Base-by-base conservation (phyloP, 23 tunicate genomes). In the Botrylloides violaceus region DNA sequence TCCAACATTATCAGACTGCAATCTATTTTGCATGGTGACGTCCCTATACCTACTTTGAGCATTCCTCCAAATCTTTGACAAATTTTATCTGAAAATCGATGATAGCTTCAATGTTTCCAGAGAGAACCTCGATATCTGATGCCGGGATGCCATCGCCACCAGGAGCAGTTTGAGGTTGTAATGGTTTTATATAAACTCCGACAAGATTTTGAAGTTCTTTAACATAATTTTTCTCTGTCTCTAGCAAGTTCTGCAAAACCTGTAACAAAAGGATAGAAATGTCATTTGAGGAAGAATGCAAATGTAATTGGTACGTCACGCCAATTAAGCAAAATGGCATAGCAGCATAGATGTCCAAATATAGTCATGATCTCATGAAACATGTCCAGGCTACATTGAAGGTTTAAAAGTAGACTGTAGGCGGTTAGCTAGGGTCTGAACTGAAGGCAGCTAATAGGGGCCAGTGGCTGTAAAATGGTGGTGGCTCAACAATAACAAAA, bases 181-280 rank as follows among this genome's bases (percentile, higher is more conserved):
- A 31, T 24, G 96, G 96, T 15, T 56, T 59, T 30, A 88, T 29
- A 59, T 80, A 88, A 26, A 50, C 49, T 21, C 61, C 74, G 3
- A 88, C 50, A 27, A 88, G 59, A 49, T 50, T 77, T 66, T 88
- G 80, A 32, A 88, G 43, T 34, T 82, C 88, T 59, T 82, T 82
- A 3, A 77, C 80, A 58, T 88, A 71, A 19, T 72, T 72, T 65
- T 72, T 36, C 58, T 88, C 96, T 7, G 83, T 88, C 72, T 82
- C 84, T 1, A 88, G 78, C 63, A 87, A 77, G 59, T 87, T 81
- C 47, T 87, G 73, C 27, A 87, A 56, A 1, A 87, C 95, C 86
- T 87, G 66, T 4, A 0, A 2, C 0, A 78, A 72, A 70, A 35
- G n/a, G n/a, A n/a, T n/a, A n/a, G n/a, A n/a, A n/a, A n/a, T n/a